Conservation (phyloP, 1,140 invertebrate species). For the Saccostrea echinata region DNA sequence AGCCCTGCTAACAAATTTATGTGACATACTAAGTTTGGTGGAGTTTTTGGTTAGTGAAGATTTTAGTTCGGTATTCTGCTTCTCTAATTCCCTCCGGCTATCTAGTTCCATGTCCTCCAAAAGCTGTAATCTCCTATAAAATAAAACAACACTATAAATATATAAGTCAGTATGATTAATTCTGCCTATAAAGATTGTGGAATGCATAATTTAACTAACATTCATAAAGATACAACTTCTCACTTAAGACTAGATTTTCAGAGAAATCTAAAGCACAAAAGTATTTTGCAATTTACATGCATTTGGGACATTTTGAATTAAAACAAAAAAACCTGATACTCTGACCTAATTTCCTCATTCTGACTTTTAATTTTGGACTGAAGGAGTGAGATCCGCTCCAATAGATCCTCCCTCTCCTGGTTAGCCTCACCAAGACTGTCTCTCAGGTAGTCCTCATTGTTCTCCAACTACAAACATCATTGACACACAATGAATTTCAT, state of each 20-base stretch:
- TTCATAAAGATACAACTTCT: too few species aligned
- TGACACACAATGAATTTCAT: too few species aligned
- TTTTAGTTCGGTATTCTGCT: slow-evolving; percentile 69
- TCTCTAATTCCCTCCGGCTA: slow-evolving; percentile 66
- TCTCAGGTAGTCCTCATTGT: slow-evolving; percentile 71
- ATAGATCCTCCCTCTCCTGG: slow-evolving; percentile 72
- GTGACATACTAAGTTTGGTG: slow-evolving; percentile 67
- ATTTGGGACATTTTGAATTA: too few species aligned
- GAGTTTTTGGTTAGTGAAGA: slow-evolving; percentile 67
- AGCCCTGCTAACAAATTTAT: not conserved
- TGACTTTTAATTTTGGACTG: slow-evolving; percentile 65
- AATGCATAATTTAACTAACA: too few species aligned
- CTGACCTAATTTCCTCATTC: slow-evolving; percentile 72
- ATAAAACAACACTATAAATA: not conserved
- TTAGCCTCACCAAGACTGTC: slow-evolving; percentile 68
- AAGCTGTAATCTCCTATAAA: slow-evolving; percentile 64
- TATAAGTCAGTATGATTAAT: too few species aligned
- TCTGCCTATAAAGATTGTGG: too few species aligned
- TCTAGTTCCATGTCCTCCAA: slow-evolving; percentile 66
- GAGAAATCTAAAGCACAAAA: too few species aligned
- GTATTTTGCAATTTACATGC: too few species aligned
- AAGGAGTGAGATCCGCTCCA: slow-evolving; percentile 63
- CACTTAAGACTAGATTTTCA: too few species aligned
- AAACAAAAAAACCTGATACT: too few species aligned
- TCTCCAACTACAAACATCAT: slow-evolving; percentile 58